phyloP scores from a whole-genome alignment of 2,797 vertebrate genomes.

The Anolis apletophallus region DNA sequence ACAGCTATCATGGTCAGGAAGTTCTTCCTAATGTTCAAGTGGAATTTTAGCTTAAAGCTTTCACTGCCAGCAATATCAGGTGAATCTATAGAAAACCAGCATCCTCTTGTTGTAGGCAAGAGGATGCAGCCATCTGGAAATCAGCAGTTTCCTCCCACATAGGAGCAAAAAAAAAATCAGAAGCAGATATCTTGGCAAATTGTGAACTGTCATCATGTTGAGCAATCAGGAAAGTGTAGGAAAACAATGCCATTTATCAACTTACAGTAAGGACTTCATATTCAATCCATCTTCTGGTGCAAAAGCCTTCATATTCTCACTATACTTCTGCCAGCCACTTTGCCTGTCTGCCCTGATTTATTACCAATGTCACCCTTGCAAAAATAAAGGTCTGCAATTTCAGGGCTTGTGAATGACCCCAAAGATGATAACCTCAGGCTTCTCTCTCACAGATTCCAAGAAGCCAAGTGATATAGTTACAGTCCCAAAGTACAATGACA shows the following conservation, averaged over 20 bases:
- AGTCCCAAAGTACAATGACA: conserved; percentile 77
- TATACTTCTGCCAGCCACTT: conserved; percentile 16
- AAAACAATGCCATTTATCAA: conserved; percentile 55
- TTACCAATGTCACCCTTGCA: conserved; percentile 38
- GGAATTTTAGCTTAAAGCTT: no score
- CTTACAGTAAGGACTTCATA: conserved; percentile 52
- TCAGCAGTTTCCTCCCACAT: not conserved
- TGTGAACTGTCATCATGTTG: conserved; percentile 55
- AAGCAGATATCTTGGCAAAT: conserved; percentile 55
- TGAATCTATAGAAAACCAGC: no score
- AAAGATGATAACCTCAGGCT: conserved; percentile 69
- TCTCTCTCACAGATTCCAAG: conserved; percentile 45
- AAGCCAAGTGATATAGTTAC: conserved; percentile 53
- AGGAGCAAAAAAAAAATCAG: conserved; percentile 58
- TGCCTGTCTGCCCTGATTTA: conserved; percentile 67
- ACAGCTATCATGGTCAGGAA: no score
- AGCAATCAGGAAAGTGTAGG: conserved; percentile 42
- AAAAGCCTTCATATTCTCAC: conserved; percentile 48
- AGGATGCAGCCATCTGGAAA: no score
- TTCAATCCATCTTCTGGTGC: conserved; percentile 56
- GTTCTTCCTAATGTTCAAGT: no score
- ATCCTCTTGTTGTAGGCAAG: no score
- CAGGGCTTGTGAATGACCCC: conserved; percentile 55
- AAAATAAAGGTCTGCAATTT: conserved; percentile 27
- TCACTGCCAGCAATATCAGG: no score